Base-by-base conservation (phyloP, 2,113 vertebrate species). In the Shinisaurus crocodilurus region DNA sequence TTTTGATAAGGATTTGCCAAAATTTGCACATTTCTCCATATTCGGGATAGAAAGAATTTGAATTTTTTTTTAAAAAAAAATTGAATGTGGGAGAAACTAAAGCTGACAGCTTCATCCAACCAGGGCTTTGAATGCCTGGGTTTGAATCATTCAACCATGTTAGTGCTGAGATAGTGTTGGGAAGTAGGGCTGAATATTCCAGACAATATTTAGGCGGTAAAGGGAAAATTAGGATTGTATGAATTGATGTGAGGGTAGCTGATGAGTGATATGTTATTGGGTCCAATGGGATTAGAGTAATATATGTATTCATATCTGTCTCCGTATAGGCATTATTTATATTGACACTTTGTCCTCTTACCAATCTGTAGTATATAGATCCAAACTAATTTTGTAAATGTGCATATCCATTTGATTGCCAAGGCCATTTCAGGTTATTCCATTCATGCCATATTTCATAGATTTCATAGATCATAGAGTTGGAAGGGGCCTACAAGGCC, bases 341-440 rank as follows among this genome's bases (percentile, higher is more conserved):
- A 57, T 15, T 5, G 0, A 6, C 6, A 54, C 12, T 50, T 7
- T 29, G 25, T 48, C 43, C 23, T 50, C 20, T 15, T 32, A 12
- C 45, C 15, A 82, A 76, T 91, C 72, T 0, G 0, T 4, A 45
- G 90, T 3, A n/a, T 72, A 90, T 6, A 50, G 92, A 88, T 86
- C 45, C 79, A 85, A 74, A 86, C 4, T 82, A 88, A n/a, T 90
- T 90, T 74, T 92, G 87, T 40, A 90, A 63, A 90, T 45, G n/a
- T 92, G 50, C 91, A 83, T 54, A 83, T 91, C 75, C 84, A 88
- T 92, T 74, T 76, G 70, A 1, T 79, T 88, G 67, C 1, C 75
- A 92, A 54, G 93, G 92, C 92, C 57, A 50, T 67, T 88, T 89
- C 90, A 87, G n/a, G 92, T 93, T 94, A 75, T 93, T 32, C 34